Evolutionary conservation across 2,113 vertebrate species (phyloP).

Genomic region (Potamarius usumacintae): DNA sequence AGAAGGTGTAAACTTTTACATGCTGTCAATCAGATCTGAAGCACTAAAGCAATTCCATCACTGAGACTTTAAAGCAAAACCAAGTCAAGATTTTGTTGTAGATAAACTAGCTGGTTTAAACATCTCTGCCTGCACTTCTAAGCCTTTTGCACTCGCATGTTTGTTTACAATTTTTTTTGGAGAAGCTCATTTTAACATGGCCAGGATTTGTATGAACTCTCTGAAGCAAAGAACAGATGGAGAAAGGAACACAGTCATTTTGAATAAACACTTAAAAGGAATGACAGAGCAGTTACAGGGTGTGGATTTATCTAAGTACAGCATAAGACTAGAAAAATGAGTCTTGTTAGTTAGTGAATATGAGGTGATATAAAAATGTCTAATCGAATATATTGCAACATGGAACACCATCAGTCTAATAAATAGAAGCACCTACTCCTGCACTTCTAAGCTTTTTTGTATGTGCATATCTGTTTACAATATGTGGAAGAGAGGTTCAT

Average conservation of each 20-base stretch:
- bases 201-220: slow-evolving; percentile 18
- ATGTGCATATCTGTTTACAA: neutral
- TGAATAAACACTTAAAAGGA: neutral
- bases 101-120: neutral
- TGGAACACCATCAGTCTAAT: neutral
- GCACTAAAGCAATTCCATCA: neutral
- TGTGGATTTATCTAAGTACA: neutral
- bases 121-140: neutral
- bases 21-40: neutral
- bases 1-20: neutral
- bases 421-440: neutral
- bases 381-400: neutral
- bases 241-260: neutral
- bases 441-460: slow-evolving; percentile 1
- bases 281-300: neutral
- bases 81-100: neutral
- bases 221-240: slow-evolving; percentile 12
- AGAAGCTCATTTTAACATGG: neutral
- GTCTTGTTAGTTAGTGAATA: neutral
- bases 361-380: neutral
- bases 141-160: neutral
- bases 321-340: neutral
- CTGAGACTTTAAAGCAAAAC: neutral
- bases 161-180: neutral
- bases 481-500: neutral